Evolutionary conservation across 64 coral and sea anemone genomes (phyloP).

Genomic region (Montipora sp.): DNA sequence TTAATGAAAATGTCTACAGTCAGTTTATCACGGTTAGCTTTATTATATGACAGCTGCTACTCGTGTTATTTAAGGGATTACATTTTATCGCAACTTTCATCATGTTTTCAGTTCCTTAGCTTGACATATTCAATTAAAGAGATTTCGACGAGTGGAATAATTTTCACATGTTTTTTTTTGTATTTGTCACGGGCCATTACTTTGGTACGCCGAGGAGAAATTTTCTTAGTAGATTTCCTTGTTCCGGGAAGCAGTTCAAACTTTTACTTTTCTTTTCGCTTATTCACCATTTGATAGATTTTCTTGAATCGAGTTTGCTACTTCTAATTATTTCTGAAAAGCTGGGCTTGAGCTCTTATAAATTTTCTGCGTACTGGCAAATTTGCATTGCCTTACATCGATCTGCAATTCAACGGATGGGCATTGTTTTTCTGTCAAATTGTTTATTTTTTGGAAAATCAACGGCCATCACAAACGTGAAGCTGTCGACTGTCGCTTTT

Average conservation of each 20-base stretch:
- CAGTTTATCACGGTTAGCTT: neutral
- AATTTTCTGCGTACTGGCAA: neutral
- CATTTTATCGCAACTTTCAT: conserved; percentile 3
- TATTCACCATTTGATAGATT: too few relatives aligned
- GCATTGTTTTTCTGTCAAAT: conserved; percentile 17
- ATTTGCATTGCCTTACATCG: conserved; percentile 44
- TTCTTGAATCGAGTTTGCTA: neutral
- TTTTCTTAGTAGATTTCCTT: neutral
- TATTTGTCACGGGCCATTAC: neutral
- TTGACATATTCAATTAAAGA: conserved; percentile 17
- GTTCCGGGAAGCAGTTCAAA: too few relatives aligned
- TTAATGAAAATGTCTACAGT: neutral
- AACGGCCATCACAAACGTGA: neutral
- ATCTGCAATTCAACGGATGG: neutral
- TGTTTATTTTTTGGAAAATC: conserved; percentile 27
- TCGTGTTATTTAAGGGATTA: neutral
- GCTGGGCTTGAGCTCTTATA: neutral
- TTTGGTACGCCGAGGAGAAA: neutral
- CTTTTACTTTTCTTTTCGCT: too few relatives aligned
- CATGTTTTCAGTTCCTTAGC: neutral
- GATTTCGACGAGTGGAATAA: neutral
- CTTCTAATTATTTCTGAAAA: neutral
- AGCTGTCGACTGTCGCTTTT: neutral
- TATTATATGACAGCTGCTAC: neutral
- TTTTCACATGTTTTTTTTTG: neutral